Conservation (phyloP, 2,113 vertebrate species). For the Callaeas wilsoni region DNA sequence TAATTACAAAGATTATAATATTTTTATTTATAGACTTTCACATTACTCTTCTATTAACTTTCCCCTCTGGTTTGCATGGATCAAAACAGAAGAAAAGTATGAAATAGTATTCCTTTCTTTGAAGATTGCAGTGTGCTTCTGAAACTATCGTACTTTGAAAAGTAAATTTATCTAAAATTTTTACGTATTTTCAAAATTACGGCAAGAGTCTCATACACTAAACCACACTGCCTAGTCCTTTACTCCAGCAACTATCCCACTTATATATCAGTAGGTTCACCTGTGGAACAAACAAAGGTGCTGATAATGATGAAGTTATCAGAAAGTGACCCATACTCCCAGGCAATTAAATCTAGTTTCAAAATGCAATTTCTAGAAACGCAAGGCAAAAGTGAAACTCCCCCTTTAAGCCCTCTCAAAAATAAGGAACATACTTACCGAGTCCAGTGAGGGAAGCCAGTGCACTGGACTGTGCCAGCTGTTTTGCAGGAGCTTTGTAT, state of each 20-base stretch:
- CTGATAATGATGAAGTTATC: background rate
- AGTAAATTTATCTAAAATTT: background rate
- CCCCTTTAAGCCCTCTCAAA: slow-evolving; percentile 74
- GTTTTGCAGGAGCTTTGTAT: slow-evolving; percentile 99
- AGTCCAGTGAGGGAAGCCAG: slow-evolving; percentile 99
- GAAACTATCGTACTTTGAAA: background rate
- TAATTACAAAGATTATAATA: background rate
- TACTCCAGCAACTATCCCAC: slow-evolving; percentile 37
- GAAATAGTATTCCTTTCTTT: background rate
- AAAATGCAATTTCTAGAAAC: slow-evolving; percentile 67
- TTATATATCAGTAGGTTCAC: slow-evolving; percentile 27
- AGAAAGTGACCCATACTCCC: background rate
- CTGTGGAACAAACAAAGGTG: slow-evolving; percentile 51
- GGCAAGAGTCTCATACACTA: slow-evolving; percentile 19
- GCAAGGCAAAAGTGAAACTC: slow-evolving; percentile 64
- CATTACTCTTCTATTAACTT: background rate
- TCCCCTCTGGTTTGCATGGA: background rate
- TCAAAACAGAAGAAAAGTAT: background rate
- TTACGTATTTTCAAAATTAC: background rate
- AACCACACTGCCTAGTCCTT: slow-evolving; percentile 44
- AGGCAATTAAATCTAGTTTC: slow-evolving; percentile 44
- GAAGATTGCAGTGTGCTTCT: background rate
- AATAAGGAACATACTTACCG: slow-evolving; percentile 91
- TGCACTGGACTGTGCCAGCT: slow-evolving; percentile 99
- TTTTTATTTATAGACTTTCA: background rate